These are phyloP conservation scores for Galerucella nymphaeae DNA, from an alignment of 2,888 invertebrate genomes.

Conservation along the genomic window DNA sequence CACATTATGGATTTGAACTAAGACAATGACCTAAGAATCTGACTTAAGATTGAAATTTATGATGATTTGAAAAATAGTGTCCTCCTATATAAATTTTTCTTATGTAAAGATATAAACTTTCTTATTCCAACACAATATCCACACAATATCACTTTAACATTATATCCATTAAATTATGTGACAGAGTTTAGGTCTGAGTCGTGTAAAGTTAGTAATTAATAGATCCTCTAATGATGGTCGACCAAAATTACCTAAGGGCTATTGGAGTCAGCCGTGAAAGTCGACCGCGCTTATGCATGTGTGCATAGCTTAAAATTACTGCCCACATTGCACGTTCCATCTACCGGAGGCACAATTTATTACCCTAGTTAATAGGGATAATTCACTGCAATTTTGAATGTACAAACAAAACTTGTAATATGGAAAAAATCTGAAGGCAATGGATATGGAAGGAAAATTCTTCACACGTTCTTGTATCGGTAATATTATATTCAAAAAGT, in stretches of 20 bases:
- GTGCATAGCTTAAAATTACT: slow-evolving; percentile 47
- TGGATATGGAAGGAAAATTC: no score
- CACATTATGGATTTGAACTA: no score
- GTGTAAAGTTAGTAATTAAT: slow-evolving; percentile 51
- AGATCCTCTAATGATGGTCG: slow-evolving; percentile 51
- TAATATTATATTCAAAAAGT: no score
- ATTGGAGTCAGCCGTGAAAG: slow-evolving; percentile 46
- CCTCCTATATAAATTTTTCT: no score
- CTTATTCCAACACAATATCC: background rate
- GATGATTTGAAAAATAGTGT: no score
- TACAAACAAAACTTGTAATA: no score
- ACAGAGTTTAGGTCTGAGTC: slow-evolving; percentile 44
- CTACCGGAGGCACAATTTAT: slow-evolving; percentile 34
- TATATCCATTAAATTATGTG: slow-evolving; percentile 26
- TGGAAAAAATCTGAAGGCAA: no score
- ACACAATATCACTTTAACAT: slow-evolving; percentile 27
- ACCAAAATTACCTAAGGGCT: slow-evolving; percentile 49
- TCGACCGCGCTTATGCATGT: slow-evolving; percentile 44
- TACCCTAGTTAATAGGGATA: slow-evolving; percentile 8
- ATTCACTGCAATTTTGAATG: background rate
- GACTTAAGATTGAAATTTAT: no score
- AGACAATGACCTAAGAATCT: no score
- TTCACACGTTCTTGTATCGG: no score
- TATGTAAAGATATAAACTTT: no score
- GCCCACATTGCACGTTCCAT: slow-evolving; percentile 46